phyloP scores from a whole-genome alignment of 2,113 vertebrate genomes.

The Myrmecobius fasciatus region DNA sequence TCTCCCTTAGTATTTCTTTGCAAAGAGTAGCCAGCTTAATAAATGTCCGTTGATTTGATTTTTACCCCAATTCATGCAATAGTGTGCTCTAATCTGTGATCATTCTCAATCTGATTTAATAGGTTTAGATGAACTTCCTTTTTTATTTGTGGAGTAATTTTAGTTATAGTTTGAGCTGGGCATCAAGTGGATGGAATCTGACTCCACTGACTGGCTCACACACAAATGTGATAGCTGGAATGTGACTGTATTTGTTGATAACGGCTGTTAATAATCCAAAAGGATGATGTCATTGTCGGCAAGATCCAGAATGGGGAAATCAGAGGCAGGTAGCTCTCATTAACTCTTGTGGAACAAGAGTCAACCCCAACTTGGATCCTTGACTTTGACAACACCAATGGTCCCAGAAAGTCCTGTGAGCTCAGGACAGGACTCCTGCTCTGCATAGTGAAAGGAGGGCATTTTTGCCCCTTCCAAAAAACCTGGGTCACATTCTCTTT shows the following conservation, averaged over 20 bases:
- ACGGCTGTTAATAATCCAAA: slow-evolving; percentile 63
- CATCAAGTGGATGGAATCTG: slow-evolving; percentile 41
- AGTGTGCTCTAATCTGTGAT: neutral
- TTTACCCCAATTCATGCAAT: neutral
- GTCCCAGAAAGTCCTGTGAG: slow-evolving; percentile 54
- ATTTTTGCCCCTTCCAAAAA: slow-evolving; percentile 46
- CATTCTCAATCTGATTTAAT: neutral
- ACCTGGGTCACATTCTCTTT: slow-evolving; percentile 49
- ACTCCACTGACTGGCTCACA: slow-evolving; percentile 35
- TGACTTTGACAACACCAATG: slow-evolving; percentile 48
- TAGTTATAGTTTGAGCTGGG: slow-evolving; percentile 34
- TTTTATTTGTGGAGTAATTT: slow-evolving; percentile 3
- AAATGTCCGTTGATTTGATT: neutral
- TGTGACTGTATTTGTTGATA: slow-evolving; percentile 67
- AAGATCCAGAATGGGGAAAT: slow-evolving; percentile 51
- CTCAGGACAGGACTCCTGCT: slow-evolving; percentile 23
- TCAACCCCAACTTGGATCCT: slow-evolving; percentile 33
- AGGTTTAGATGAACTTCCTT: neutral
- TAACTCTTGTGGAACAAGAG: neutral
- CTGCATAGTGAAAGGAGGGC: slow-evolving; percentile 32
- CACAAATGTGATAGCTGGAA: slow-evolving; percentile 67
- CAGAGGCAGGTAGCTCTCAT: slow-evolving; percentile 54
- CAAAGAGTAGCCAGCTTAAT: neutral
- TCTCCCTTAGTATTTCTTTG: neutral
- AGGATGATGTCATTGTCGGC: slow-evolving; percentile 75